Conservation (phyloP, 2,888 invertebrate genomes). For the Metallyticus violacea region DNA sequence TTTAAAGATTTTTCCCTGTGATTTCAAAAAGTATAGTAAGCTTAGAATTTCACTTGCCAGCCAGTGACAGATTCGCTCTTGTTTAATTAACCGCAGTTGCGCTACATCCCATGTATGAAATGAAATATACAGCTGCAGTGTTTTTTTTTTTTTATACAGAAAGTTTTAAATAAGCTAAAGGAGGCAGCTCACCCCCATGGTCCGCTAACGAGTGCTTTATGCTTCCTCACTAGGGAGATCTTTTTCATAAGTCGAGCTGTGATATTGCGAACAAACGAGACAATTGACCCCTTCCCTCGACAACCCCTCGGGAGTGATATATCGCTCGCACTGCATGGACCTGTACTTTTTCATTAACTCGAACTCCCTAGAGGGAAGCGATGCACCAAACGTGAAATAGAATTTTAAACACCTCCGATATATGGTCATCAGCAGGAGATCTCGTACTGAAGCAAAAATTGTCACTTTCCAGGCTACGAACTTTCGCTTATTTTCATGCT, state of each 20-base stretch:
- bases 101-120: too few relatives aligned
- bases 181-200: not conserved
- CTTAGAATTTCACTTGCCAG: too few relatives aligned
- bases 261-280: not conserved
- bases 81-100: too few relatives aligned
- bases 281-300: not conserved
- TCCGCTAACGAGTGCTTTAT: not conserved
- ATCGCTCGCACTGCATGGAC: not conserved
- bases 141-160: too few relatives aligned
- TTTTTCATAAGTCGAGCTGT: not conserved
- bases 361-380: not conserved
- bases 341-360: not conserved
- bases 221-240: too few relatives aligned
- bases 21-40: too few relatives aligned
- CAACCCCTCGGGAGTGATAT: not conserved
- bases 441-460: not conserved
- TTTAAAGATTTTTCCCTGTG: too few relatives aligned
- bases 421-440: not conserved
- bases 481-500: too few relatives aligned
- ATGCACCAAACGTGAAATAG: too few relatives aligned
- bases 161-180: not conserved
- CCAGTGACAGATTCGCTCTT: too few relatives aligned
- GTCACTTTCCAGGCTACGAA: too few relatives aligned
- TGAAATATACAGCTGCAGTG: too few relatives aligned
- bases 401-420: not conserved